A percentile compares a stretch with the other conserved stretches of the same genome.
Conservation (phyloP, 1,140 invertebrate genomes). For the Wiebesia pumilae region DNA sequence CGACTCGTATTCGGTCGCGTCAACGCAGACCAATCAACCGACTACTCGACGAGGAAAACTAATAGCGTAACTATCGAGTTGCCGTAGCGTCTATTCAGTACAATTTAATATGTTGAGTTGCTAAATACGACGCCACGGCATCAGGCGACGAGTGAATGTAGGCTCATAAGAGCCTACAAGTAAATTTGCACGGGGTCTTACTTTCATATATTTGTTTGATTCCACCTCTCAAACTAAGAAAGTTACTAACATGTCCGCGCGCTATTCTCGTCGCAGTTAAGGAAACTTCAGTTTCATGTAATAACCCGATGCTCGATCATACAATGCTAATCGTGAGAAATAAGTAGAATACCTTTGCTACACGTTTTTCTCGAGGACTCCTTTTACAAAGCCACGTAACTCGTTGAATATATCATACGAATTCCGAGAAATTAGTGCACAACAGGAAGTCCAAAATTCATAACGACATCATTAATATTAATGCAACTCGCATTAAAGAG, state of each 20-base stretch:
- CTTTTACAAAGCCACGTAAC: neutral
- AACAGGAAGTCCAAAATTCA: too few relatives aligned
- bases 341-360: neutral
- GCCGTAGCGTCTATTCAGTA: neutral
- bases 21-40: neutral
- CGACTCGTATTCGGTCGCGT: neutral
- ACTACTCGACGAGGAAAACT: neutral
- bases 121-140: neutral
- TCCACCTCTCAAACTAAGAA: neutral
- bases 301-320: neutral
- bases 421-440: neutral
- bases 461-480: too few relatives aligned
- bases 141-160: neutral
- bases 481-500: too few relatives aligned
- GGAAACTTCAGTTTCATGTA: neutral
- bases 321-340: neutral
- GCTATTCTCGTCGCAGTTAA: neutral
- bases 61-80: neutral
- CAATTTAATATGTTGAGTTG: slow-evolving; percentile 5
- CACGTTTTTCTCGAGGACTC: neutral
- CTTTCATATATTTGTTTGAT: neutral
- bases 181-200: neutral
- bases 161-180: neutral
- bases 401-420: neutral
- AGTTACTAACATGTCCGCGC: neutral